phyloP scores from a whole-genome alignment of 2,888 invertebrate genomes.

The Chydorus sphaericus region DNA sequence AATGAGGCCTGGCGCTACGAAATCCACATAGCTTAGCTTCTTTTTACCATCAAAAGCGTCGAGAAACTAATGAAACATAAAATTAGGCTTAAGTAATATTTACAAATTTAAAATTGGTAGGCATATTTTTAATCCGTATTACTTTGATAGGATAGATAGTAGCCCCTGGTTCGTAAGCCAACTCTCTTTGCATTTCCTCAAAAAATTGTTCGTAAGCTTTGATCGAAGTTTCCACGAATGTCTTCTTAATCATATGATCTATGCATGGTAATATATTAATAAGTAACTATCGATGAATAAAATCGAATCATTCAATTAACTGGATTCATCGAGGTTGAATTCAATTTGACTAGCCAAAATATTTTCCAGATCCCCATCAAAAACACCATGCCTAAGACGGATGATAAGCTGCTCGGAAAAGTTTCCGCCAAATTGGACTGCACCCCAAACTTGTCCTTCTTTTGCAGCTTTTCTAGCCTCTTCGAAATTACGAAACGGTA shows the following conservation, averaged over 20 bases:
- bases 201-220: slow-evolving; percentile 12
- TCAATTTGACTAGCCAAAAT: slow-evolving; percentile 21
- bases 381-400: slow-evolving; percentile 17
- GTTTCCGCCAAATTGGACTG: slow-evolving; percentile 25
- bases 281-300: too few species aligned
- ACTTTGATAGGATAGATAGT: slow-evolving; percentile 10
- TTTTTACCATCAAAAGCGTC: slow-evolving; percentile 19
- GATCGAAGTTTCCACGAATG: too few species aligned
- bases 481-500: slow-evolving; percentile 13
- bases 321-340: slow-evolving; percentile 24
- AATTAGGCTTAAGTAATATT: too few species aligned
- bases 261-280: too few species aligned
- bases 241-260: too few species aligned
- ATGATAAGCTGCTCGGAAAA: slow-evolving; percentile 24
- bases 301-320: too few species aligned
- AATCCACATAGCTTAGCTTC: slow-evolving; percentile 31
- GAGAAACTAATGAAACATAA: slow-evolving; percentile 16
- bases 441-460: slow-evolving; percentile 28
- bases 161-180: slow-evolving; percentile 9
- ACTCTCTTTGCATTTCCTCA: slow-evolving; percentile 10
- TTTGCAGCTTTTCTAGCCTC: slow-evolving; percentile 21
- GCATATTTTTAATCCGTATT: too few species aligned
- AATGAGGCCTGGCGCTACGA: slow-evolving; percentile 35
- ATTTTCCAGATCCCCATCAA: slow-evolving; percentile 18
- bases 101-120: too few species aligned